Evolutionary conservation across 2,113 vertebrate species (phyloP).

Genomic region (Megaleporinus macrocephalus): DNA sequence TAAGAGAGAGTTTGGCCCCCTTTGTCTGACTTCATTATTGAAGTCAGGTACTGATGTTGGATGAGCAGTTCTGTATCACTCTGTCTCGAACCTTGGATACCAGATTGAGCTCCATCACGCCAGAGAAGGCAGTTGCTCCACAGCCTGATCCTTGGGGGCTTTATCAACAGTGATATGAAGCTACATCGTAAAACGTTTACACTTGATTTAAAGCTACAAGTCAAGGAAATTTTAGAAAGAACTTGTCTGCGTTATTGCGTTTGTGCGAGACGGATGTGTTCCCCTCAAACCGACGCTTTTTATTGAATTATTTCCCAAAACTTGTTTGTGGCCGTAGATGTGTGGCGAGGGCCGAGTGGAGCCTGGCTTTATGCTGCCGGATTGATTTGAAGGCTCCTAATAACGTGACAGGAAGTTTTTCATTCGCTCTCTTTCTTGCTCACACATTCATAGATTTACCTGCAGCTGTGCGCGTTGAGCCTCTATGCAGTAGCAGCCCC

Average conservation of each 20-base stretch:
- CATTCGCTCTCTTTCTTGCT: not conserved
- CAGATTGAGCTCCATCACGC: too few species aligned
- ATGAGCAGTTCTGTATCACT: too few species aligned
- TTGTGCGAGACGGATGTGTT: not conserved
- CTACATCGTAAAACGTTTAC: too few species aligned
- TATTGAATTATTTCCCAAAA: not conserved
- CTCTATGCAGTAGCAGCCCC: not conserved
- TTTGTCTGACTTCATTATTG: too few species aligned
- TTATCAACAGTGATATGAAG: too few species aligned
- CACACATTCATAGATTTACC: not conserved
- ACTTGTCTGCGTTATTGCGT: not conserved
- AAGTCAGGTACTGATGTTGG: too few species aligned
- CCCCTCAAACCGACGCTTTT: not conserved
- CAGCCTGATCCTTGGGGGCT: too few species aligned
- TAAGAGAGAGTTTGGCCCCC: too few species aligned
- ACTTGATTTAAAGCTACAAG: too few species aligned
- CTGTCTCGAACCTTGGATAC: too few species aligned
- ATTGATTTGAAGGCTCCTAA: slow-evolving; percentile 31
- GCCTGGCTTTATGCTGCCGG: not conserved
- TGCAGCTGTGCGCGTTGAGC: not conserved
- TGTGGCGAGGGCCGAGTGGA: not conserved
- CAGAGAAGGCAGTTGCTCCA: too few species aligned
- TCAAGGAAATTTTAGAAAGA: too few species aligned
- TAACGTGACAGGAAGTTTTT: slow-evolving; percentile 29
- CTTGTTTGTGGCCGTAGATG: not conserved